Percentiles rank a stretch among this genome's conserved stretches.
These are phyloP conservation scores for Cotesia typhae DNA, from an alignment of 1,140 invertebrate species.

Conservation along the genomic window DNA sequence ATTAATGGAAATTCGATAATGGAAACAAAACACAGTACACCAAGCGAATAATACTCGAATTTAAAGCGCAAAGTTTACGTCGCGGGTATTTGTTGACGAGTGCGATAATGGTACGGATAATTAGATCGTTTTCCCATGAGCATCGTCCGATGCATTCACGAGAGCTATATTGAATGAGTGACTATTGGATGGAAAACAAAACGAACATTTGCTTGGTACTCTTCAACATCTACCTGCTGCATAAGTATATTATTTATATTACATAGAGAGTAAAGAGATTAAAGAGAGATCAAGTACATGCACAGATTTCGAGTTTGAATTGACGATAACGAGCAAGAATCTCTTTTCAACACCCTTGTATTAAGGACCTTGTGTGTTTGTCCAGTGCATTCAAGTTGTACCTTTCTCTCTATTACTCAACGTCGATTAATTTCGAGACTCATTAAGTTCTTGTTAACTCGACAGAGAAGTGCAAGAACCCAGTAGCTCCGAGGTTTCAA, in stretches of 20 bases:
- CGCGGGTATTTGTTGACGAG: conserved; percentile 47
- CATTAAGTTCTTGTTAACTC: conserved; percentile 22
- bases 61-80: conserved; percentile 44
- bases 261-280: too few relatives aligned
- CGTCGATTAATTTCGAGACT: conserved; percentile 21
- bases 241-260: neutral
- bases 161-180: conserved; percentile 4
- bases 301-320: neutral
- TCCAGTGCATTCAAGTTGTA: neutral
- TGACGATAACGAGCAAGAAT: conserved; percentile 23
- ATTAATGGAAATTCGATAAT: conserved; percentile 51
- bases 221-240: neutral
- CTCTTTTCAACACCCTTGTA: neutral
- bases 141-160: conserved; percentile 29
- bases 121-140: conserved; percentile 46
- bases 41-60: conserved; percentile 46
- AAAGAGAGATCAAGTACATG: neutral
- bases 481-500: too few relatives aligned
- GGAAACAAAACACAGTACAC: conserved; percentile 46
- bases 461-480: too few relatives aligned
- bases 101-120: conserved; percentile 54
- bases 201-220: neutral
- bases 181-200: conserved; percentile 26
- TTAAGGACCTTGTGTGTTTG: conserved; percentile 15
- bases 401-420: neutral